Percentiles rank a stretch among this genome's conserved stretches.
phyloP scores from a whole-genome alignment of 2,888 invertebrate species.

The Galerucella calmariensis region DNA sequence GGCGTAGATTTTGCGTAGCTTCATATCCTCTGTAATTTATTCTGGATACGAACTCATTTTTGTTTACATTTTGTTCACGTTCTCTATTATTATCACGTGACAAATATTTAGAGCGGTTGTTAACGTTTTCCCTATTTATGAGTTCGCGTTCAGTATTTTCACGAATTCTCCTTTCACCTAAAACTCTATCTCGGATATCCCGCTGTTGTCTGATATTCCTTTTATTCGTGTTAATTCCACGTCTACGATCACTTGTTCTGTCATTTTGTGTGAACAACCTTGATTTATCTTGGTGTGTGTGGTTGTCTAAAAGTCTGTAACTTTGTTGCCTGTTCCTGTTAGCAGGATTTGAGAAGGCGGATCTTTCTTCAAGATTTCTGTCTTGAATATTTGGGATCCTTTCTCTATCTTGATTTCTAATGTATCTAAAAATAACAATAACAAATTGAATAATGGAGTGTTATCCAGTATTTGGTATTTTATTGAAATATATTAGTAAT shows the following conservation, averaged over 20 bases:
- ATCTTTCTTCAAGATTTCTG: constrained; percentile 13
- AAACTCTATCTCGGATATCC: background rate
- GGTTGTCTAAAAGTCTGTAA: constrained; percentile 10
- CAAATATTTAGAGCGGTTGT: background rate
- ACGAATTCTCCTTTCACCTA: background rate
- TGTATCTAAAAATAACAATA: constrained; percentile 13
- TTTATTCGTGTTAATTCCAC: no score
- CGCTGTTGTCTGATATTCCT: background rate
- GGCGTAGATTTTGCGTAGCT: background rate
- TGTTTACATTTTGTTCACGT: background rate
- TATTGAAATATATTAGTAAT: no score
- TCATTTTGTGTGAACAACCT: background rate
- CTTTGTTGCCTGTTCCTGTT: background rate
- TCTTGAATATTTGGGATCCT: constrained; percentile 7
- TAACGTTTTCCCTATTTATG: background rate
- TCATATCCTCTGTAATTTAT: background rate
- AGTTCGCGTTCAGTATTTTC: background rate
- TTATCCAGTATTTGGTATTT: no score
- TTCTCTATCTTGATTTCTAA: constrained; percentile 9
- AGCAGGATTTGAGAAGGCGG: background rate
- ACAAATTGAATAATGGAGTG: background rate
- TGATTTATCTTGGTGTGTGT: background rate
- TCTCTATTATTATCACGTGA: background rate
- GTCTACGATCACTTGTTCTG: no score
- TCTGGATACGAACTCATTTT: background rate